phyloP scores from a whole-genome alignment of 1,140 invertebrate genomes.

The Stenopsyche tienmushanensis region DNA sequence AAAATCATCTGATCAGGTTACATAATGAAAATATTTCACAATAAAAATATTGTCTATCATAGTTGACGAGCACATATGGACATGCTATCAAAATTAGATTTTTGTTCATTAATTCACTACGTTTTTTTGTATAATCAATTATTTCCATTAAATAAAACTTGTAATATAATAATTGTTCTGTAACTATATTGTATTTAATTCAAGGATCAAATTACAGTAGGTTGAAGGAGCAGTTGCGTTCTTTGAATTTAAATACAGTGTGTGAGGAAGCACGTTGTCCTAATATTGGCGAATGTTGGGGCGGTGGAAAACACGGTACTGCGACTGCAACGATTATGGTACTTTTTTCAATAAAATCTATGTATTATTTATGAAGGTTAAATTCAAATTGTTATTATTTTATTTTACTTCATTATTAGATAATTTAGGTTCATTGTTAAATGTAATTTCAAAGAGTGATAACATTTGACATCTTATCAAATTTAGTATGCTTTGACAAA shows the following conservation, averaged over 20 bases:
- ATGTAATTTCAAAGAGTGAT: background rate
- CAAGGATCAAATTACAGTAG: slow-evolving; percentile 75
- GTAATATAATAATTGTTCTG: background rate
- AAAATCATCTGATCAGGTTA: too few relatives aligned
- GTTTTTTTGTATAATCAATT: too few relatives aligned
- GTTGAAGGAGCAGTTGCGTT: slow-evolving; percentile 84
- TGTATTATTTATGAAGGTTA: slow-evolving; percentile 18
- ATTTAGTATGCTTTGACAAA: background rate
- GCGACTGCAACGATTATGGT: slow-evolving; percentile 92
- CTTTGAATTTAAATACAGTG: slow-evolving; percentile 92
- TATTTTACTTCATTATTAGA: background rate
- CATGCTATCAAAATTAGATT: too few relatives aligned
- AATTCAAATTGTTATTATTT: background rate
- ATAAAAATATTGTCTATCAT: too few relatives aligned
- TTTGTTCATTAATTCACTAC: too few relatives aligned
- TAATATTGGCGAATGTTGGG: slow-evolving; percentile 99
- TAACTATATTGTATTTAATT: background rate
- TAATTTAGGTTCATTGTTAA: background rate
- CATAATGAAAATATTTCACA: too few relatives aligned
- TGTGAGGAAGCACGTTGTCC: slow-evolving; percentile 99
- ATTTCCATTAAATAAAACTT: background rate
- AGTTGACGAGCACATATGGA: too few relatives aligned
- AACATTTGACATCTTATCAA: background rate
- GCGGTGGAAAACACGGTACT: slow-evolving; percentile 83
- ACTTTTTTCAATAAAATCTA: slow-evolving; percentile 5